A percentile compares a stretch with the other conserved stretches of the same genome.
Evolutionary conservation across 2,797 vertebrate species (phyloP).

Genomic region (Brotula barbata): DNA sequence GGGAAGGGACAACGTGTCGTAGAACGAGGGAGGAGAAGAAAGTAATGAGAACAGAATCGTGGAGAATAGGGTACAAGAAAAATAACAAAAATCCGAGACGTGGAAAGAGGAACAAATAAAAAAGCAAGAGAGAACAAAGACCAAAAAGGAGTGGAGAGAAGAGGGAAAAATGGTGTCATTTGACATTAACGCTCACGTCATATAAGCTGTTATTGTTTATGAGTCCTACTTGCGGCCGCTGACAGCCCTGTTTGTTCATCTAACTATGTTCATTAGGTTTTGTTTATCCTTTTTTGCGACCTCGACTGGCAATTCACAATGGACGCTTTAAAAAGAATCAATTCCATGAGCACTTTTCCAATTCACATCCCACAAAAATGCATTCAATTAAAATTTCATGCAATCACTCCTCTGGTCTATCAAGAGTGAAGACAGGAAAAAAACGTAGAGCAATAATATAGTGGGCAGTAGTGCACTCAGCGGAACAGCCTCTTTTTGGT

Average conservation of each 20-base stretch:
- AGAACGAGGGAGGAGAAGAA: conserved; percentile 17
- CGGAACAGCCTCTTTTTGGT: conserved; percentile 64
- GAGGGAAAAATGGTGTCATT: conserved; percentile 48
- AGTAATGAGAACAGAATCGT: conserved; percentile 22
- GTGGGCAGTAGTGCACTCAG: conserved; percentile 72
- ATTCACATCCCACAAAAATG: conserved; percentile 77
- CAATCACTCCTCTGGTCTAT: conserved; percentile 74
- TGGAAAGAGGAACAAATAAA: neutral
- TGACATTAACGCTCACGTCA: conserved; percentile 54
- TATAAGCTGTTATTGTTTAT: conserved; percentile 58
- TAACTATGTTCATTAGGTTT: conserved; percentile 77
- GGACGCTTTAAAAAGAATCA: conserved; percentile 69
- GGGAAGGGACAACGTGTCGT: conserved; percentile 19
- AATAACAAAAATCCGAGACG: conserved; percentile 9
- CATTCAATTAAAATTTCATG: conserved; percentile 80
- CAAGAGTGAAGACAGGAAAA: conserved; percentile 52
- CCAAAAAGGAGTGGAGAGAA: conserved; percentile 23
- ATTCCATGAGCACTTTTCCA: conserved; percentile 79
- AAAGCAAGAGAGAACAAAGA: conserved; percentile 20
- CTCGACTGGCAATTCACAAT: conserved; percentile 69
- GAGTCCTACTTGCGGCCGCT: conserved; percentile 63
- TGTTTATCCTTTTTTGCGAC: conserved; percentile 68
- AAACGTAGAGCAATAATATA: conserved; percentile 64
- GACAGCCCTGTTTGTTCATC: conserved; percentile 74
- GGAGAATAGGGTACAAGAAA: conserved; percentile 12